Base-by-base conservation (phyloP, 2,113 vertebrate species). In the Poecilia latipinna region DNA sequence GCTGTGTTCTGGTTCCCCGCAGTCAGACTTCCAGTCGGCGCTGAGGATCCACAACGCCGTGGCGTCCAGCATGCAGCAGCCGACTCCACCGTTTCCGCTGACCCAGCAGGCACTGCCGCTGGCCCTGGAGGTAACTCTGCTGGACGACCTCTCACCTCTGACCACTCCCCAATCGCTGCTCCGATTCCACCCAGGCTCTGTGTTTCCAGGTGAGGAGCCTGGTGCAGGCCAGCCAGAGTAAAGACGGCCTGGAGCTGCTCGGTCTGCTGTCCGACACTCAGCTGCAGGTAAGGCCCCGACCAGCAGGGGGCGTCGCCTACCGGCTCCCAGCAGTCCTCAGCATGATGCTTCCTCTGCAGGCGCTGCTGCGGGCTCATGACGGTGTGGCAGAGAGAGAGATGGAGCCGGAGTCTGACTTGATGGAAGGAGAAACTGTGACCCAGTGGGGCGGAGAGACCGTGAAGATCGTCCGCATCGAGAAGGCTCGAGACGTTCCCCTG, bases 11-110 rank as follows among this genome's bases (percentile, higher is more conserved):
- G 13, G 48, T 61, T 5, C n/a, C 4, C 12, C 1, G 26, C 35
- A 93, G 91, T 92, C 90, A 48, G 98, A 99, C 91, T 99, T 99
- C 92, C 97, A 98, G 95, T 97, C 96, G 82, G 97, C 98, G 0
- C 96, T 99, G 91, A 97, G 93, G 92, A 97, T 99, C 90, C 96
- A 99, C 89, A 99, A 99, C 74, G 96, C 97, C 1, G 96, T 99
- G 87, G 96, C 96, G 17, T 88, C 93, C 77, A 96, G 97, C 89
- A 99, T 99, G 98, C 97, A 94, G 93, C 96, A 95, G 82, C 95
- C 97, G 86, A 98, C 97, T 80, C 98, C 98, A 79, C 98, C 98
- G 0, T 99, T 96, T 89, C 98, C 98, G 63, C 93, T 97, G 86
- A 94, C 93, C 72, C 91, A 96, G 73, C 96, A 91, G 32, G 96